Percentiles rank a stretch among this genome's conserved stretches.
Conservation (phyloP, 2,888 invertebrate species). For the Acrocyrtus sp. region DNA sequence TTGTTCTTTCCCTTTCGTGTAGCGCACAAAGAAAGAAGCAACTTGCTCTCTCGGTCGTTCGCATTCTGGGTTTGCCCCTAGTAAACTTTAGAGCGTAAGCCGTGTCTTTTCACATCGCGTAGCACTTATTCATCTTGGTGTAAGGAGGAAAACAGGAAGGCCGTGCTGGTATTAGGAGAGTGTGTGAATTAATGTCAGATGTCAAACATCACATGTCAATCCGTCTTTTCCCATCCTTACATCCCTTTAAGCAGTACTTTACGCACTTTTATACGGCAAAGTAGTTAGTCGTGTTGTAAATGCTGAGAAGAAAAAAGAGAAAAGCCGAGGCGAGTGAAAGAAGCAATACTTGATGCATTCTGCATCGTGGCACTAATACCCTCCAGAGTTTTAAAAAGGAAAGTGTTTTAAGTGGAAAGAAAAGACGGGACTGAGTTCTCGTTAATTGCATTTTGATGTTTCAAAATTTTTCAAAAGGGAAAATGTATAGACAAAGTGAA, state of each 20-base stretch:
- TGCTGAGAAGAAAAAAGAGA: no score
- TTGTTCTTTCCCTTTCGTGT: no score
- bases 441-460: conserved; percentile 52
- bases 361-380: no score
- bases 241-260: conserved; percentile 23
- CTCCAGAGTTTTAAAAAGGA: background rate
- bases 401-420: background rate
- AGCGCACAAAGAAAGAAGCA: no score
- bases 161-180: conserved; percentile 41
- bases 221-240: conserved; percentile 18
- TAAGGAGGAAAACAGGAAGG: conserved; percentile 16
- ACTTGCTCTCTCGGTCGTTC: no score
- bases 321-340: no score
- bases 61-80: conserved; percentile 37
- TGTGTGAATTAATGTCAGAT: conserved; percentile 53
- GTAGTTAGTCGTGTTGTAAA: no score
- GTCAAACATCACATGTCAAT: conserved; percentile 53
- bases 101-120: conserved; percentile 23
- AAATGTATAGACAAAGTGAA: no score
- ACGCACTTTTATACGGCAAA: conserved; percentile 36
- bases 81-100: conserved; percentile 38
- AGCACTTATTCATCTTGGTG: background rate
- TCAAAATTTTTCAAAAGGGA: conserved; percentile 38
- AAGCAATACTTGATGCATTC: no score
- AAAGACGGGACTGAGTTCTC: background rate